Percentiles rank a stretch among this genome's conserved stretches.
Conservation (phyloP, 2,888 invertebrate genomes). For the Parnassius apollo region DNA sequence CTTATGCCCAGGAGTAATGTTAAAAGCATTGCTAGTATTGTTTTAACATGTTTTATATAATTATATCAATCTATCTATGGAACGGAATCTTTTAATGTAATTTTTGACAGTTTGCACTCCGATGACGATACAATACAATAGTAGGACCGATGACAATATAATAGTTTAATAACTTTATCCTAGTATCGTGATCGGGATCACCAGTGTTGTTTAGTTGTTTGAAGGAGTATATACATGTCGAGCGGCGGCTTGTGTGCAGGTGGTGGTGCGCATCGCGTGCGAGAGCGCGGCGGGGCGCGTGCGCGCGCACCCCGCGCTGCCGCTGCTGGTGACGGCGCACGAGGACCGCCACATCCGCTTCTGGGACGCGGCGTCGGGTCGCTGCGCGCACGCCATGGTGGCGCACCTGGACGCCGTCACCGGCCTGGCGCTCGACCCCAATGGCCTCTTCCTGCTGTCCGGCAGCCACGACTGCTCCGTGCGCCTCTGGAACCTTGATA, state of each 20-base stretch:
- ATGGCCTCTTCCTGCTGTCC: constrained; percentile 98
- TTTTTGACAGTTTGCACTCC: too few species aligned
- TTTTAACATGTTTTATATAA: too few species aligned
- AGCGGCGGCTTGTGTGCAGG: constrained; percentile 37
- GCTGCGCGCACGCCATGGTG: constrained; percentile 98
- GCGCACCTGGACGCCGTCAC: constrained; percentile 99
- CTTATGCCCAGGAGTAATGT: too few species aligned
- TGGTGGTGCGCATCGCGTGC: constrained; percentile 85
- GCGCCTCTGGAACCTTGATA: constrained; percentile 99
- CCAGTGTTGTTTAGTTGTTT: too few species aligned
- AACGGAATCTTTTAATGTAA: too few species aligned
- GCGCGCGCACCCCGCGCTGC: constrained; percentile 97
- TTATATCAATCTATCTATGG: too few species aligned
- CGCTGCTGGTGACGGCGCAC: constrained; percentile 97
- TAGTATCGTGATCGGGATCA: too few species aligned
- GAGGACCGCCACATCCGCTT: constrained; percentile 99
- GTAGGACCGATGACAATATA: too few species aligned
- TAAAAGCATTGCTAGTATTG: too few species aligned
- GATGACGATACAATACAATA: too few species aligned
- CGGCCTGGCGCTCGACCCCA: constrained; percentile 98
- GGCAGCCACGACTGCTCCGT: constrained; percentile 99
- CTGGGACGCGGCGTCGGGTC: constrained; percentile 97
- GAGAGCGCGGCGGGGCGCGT: constrained; percentile 87
- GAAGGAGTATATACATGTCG: too few species aligned
- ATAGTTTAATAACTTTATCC: too few species aligned